Conservation (phyloP, 2,797 vertebrate genomes). For the Pogoniulus pusillus region DNA sequence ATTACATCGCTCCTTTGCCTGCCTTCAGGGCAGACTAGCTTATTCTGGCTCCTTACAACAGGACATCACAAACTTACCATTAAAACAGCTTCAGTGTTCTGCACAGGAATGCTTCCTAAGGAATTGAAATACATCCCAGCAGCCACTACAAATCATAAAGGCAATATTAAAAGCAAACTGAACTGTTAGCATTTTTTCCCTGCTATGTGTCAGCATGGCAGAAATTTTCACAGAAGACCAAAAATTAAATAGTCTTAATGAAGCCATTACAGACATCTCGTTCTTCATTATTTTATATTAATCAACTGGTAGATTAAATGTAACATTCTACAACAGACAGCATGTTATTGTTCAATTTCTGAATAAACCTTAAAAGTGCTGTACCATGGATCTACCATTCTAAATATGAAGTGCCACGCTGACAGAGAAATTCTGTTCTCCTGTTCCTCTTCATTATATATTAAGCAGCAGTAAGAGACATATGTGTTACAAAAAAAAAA, state of each 20-base stretch:
- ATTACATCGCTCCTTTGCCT: neutral
- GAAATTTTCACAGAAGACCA: neutral
- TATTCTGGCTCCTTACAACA: neutral
- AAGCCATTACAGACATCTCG: neutral
- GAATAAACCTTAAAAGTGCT: neutral
- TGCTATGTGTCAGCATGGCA: neutral
- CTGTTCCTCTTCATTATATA: neutral
- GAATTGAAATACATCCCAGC: neutral
- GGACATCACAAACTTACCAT: neutral
- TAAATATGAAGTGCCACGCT: neutral
- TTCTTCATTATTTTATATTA: neutral
- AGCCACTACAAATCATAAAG: conserved; percentile 23
- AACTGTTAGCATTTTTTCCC: neutral
- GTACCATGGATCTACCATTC: neutral
- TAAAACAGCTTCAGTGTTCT: neutral
- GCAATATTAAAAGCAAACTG: neutral
- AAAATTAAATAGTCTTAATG: neutral
- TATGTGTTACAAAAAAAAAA: neutral
- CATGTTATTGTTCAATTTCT: neutral
- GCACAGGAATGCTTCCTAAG: neutral
- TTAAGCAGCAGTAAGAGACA: neutral
- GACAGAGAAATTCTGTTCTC: neutral
- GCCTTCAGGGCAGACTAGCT: neutral
- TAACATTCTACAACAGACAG: neutral
- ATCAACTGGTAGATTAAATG: neutral